Evolutionary conservation across 37 sponge, comb jelly and placozoan species (phyloP), one percentile per base, ranked within the genome.

Genomic region (Bolinopsis microptera): DNA sequence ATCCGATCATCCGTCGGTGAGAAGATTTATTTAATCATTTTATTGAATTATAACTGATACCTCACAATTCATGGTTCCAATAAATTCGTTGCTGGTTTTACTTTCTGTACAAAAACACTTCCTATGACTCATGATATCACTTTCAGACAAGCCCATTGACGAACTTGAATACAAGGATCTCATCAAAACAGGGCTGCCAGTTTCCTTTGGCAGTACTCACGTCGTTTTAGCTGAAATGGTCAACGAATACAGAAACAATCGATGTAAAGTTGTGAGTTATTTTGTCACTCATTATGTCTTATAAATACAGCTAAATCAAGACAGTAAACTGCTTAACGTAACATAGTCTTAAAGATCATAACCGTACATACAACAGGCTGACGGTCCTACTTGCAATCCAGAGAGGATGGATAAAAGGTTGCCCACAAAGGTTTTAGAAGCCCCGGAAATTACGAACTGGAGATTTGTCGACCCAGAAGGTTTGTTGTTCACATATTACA

Each of bases 61-160:
- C n/a, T n/a, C n/a, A n/a, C n/a, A n/a, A n/a, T n/a, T n/a, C n/a
- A n/a, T n/a, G n/a, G n/a, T n/a, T n/a, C n/a, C n/a, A n/a, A n/a
- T n/a, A n/a, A n/a, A n/a, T n/a, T n/a, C n/a, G n/a, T n/a, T n/a
- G n/a, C n/a, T n/a, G n/a, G n/a, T n/a, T n/a, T n/a, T n/a, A n/a
- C n/a, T n/a, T n/a, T n/a, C n/a, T n/a, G n/a, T n/a, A n/a, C n/a
- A n/a, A n/a, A n/a, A n/a, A n/a, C n/a, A n/a, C n/a, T n/a, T n/a
- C n/a, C n/a, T n/a, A n/a, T n/a, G n/a, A n/a, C n/a, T n/a, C n/a
- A n/a, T n/a, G n/a, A n/a, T n/a, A n/a, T n/a, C n/a, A n/a, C n/a
- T n/a, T n/a, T n/a, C 90, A 86, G 90, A 38, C 24, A 86, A 86
- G 30, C 35, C 90, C 9, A 38, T 86, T 25, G 90, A 86, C 37